Evolutionary conservation across 2,113 vertebrate genomes (phyloP).

Genomic region (Microcebus jonahi): DNA sequence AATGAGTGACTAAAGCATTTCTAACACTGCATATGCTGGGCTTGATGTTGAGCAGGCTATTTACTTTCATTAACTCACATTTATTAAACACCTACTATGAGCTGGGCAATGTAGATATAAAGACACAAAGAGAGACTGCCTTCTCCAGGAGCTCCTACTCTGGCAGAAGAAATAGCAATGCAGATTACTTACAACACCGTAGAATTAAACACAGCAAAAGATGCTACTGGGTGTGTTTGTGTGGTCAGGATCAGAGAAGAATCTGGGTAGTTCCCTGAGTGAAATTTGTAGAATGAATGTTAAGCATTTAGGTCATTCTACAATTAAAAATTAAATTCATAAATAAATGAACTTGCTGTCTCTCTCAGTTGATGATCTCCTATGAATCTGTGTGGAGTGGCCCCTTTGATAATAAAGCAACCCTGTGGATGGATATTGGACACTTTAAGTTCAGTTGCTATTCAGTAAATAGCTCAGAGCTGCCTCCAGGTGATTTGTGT

Average conservation of each 20-base stretch:
- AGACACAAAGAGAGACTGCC: not conserved
- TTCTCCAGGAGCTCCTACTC: not conserved
- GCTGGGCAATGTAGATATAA: not conserved
- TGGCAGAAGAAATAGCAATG: not conserved
- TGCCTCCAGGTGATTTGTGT: not conserved
- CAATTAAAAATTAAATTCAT: not conserved
- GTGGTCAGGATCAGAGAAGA: not conserved
- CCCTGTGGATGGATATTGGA: not conserved
- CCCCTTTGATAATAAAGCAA: not conserved
- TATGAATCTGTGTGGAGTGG: not conserved
- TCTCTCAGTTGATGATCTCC: not conserved
- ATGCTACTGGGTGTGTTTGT: not conserved
- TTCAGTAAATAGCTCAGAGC: not conserved
- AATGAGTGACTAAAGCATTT: conserved; percentile 9
- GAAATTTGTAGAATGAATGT: not conserved
- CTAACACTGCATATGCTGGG: not conserved
- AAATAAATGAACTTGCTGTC: not conserved
- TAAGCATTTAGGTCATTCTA: not conserved
- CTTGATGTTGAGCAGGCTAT: not conserved
- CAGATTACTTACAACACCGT: not conserved
- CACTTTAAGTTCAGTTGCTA: not conserved
- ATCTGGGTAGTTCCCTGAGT: not conserved
- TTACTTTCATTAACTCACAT: not conserved
- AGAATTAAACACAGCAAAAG: not conserved
- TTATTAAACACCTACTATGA: not conserved